phyloP scores from a whole-genome alignment of 2,113 vertebrate genomes.

The Xenopus tropicalis region UCB_Xtro_10.0 CM004446.2:107860501-107861000 shows the following conservation, averaged over 20 bases:
- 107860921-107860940: too few relatives aligned
- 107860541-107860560: constrained; percentile 6
- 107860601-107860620: constrained; percentile 29
- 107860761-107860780: background rate
- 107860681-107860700: constrained; percentile 28
- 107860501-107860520: constrained; percentile 12
- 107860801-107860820: background rate
- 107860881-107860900: too few relatives aligned
- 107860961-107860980: too few relatives aligned
- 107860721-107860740: constrained; percentile 1
- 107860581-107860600: constrained; percentile 10
- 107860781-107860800: background rate
- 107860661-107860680: constrained; percentile 27
- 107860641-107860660: constrained; percentile 29
- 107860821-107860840: too few relatives aligned
- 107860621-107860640: constrained; percentile 29
- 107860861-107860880: too few relatives aligned
- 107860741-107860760: background rate
- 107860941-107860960: too few relatives aligned
- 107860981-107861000: too few relatives aligned
- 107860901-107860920: too few relatives aligned
- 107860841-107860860: too few relatives aligned
- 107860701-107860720: constrained; percentile 12
- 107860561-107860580: constrained; percentile 14
- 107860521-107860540: constrained; percentile 16